phyloP scores from a whole-genome alignment of 2,113 vertebrate species.

The Isurus oxyrinchus region DNA sequence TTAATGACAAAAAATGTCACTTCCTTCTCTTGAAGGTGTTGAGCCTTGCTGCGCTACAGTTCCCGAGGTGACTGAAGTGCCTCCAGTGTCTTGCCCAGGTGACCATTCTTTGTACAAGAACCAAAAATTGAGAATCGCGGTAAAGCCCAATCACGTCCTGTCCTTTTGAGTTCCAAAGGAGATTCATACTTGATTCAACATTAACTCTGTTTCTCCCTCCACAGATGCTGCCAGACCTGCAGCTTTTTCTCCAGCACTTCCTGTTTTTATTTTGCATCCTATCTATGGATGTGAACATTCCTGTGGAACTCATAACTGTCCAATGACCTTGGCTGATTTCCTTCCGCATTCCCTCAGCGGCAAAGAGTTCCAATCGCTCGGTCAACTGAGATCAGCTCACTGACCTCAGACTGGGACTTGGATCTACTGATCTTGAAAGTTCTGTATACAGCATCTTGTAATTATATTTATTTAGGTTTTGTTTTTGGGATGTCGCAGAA shows the following conservation, averaged over 20 bases:
- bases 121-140: background rate
- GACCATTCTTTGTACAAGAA: background rate
- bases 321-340: background rate
- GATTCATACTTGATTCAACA: too few relatives aligned
- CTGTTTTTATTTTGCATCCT: background rate
- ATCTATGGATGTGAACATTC: background rate
- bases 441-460: background rate
- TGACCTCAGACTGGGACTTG: background rate
- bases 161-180: too few relatives aligned
- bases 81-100: background rate
- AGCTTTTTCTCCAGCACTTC: too few relatives aligned
- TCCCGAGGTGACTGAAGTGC: background rate
- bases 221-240: too few relatives aligned
- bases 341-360: background rate
- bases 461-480: background rate
- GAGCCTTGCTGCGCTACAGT: background rate
- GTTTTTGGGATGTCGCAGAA: too few relatives aligned
- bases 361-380: background rate
- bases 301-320: background rate
- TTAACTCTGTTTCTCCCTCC: too few relatives aligned
- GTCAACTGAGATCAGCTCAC: background rate
- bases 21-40: background rate
- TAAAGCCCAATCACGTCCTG: background rate
- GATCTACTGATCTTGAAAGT: background rate
- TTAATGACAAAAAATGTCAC: background rate